Percentiles rank a stretch among this genome's conserved stretches.
Evolutionary conservation across 92 coral and sea anemone species (phyloP).

Genomic region (Zoanthus gigantus): DNA sequence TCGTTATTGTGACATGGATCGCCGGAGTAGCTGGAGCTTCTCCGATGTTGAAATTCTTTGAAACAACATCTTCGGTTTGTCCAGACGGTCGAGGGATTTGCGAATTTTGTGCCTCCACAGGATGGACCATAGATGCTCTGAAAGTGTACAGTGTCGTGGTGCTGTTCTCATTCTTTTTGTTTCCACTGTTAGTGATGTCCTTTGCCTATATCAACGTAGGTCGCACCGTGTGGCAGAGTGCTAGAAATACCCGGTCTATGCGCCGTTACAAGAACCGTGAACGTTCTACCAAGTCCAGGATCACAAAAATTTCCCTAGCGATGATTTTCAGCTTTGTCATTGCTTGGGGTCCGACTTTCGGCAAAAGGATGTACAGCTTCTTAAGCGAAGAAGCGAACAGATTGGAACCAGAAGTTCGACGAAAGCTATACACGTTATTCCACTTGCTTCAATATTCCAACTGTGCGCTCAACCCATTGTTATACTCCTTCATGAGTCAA

Average conservation of each 20-base stretch:
- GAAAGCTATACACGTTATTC: slow-evolving; percentile 56
- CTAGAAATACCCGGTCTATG: slow-evolving; percentile 73
- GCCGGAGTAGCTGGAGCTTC: slow-evolving; percentile 57
- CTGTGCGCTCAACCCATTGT: slow-evolving; percentile 79
- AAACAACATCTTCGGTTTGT: neutral
- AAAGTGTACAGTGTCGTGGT: slow-evolving; percentile 61
- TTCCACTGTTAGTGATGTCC: slow-evolving; percentile 72
- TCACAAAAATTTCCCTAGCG: slow-evolving; percentile 78
- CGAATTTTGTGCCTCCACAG: slow-evolving; percentile 54
- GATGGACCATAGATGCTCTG: slow-evolving; percentile 44
- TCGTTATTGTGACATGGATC: slow-evolving; percentile 61
- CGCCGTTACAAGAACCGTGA: slow-evolving; percentile 42
- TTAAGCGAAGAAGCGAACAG: neutral
- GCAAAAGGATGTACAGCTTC: slow-evolving; percentile 38
- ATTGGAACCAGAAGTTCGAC: neutral
- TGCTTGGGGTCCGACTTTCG: slow-evolving; percentile 80
- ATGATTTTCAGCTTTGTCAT: slow-evolving; percentile 79
- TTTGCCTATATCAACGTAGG: slow-evolving; percentile 73
- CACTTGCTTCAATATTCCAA: slow-evolving; percentile 71
- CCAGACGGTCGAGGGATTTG: slow-evolving; percentile 19
- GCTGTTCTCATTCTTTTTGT: slow-evolving; percentile 57
- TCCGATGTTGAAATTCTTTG: slow-evolving; percentile 64
- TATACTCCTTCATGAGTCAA: slow-evolving; percentile 89
- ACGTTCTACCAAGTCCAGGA: slow-evolving; percentile 67
- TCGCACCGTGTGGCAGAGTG: slow-evolving; percentile 76